phyloP scores from a whole-genome alignment of 2,113 vertebrate species.

The Antigone vipio region DNA sequence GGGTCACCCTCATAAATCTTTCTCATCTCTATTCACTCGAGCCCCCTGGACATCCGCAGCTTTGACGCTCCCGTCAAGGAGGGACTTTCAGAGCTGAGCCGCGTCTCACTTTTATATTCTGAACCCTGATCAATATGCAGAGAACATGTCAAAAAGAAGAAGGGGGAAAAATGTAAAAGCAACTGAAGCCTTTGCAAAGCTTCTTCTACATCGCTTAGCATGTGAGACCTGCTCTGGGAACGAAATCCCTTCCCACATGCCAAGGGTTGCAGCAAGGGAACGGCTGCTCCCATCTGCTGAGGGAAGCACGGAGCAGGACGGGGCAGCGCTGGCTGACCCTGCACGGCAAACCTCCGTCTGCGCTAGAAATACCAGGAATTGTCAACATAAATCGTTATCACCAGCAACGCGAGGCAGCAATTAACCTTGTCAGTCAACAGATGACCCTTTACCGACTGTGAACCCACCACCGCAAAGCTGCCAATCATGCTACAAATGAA shows the following conservation, averaged over 20 bases:
- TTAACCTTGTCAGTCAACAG: slow-evolving; percentile 77
- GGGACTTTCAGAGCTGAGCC: not conserved
- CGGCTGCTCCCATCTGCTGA: not conserved
- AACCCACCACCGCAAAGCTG: slow-evolving; percentile 65
- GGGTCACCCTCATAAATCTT: not conserved
- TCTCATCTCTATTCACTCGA: not conserved
- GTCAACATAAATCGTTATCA: slow-evolving; percentile 53
- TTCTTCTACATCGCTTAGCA: not conserved
- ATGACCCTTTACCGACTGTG: slow-evolving; percentile 55
- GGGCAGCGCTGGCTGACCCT: not conserved
- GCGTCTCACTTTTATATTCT: not conserved
- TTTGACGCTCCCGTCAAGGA: not conserved
- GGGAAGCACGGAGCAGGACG: not conserved
- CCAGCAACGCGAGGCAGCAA: slow-evolving; percentile 57
- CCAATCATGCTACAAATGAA: slow-evolving; percentile 68
- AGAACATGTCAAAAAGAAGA: not conserved
- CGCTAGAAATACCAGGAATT: not conserved
- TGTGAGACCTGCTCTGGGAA: not conserved
- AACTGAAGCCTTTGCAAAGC: not conserved
- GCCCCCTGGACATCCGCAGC: not conserved
- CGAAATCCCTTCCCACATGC: not conserved
- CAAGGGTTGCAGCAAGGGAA: not conserved
- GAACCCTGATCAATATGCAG: slow-evolving; percentile 12
- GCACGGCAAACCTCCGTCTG: not conserved
- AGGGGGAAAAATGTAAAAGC: not conserved